Evolutionary conservation across 2,113 vertebrate genomes (phyloP).

Genomic region (Lagenorhynchus albirostris): DNA sequence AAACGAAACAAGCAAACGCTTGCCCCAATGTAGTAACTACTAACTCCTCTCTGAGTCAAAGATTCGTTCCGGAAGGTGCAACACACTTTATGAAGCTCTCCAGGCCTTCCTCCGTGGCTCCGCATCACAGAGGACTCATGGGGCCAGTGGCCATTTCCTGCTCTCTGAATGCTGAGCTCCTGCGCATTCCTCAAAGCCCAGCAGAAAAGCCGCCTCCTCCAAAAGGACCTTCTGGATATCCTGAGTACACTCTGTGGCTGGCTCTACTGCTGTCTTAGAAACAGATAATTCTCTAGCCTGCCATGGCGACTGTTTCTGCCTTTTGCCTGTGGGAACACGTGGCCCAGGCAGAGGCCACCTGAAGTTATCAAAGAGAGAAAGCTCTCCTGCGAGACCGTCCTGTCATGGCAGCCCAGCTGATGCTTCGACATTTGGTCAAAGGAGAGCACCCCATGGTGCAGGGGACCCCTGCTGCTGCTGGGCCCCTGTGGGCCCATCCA

Average conservation of each 20-base stretch:
- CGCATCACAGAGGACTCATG: background rate
- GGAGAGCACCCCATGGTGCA: background rate
- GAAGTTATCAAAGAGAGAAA: background rate
- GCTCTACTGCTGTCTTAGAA: background rate
- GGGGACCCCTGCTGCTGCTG: no score
- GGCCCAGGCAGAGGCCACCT: background rate
- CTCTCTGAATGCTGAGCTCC: background rate
- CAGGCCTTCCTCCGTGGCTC: background rate
- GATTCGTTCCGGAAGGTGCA: background rate
- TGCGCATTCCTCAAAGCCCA: background rate
- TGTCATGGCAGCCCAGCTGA: background rate
- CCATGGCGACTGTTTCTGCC: background rate
- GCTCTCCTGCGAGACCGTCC: background rate
- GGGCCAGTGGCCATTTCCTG: background rate
- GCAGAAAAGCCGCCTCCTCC: background rate
- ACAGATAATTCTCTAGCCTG: background rate
- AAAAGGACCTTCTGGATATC: background rate
- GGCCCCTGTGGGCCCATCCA: background rate
- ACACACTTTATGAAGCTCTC: background rate
- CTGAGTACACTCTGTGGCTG: background rate
- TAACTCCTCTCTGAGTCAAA: background rate
- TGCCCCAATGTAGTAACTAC: background rate
- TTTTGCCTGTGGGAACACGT: background rate
- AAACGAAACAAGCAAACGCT: background rate
- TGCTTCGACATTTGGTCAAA: background rate